phyloP scores from a whole-genome alignment of 1,140 invertebrate species.

The Bombyx mori region DNA sequence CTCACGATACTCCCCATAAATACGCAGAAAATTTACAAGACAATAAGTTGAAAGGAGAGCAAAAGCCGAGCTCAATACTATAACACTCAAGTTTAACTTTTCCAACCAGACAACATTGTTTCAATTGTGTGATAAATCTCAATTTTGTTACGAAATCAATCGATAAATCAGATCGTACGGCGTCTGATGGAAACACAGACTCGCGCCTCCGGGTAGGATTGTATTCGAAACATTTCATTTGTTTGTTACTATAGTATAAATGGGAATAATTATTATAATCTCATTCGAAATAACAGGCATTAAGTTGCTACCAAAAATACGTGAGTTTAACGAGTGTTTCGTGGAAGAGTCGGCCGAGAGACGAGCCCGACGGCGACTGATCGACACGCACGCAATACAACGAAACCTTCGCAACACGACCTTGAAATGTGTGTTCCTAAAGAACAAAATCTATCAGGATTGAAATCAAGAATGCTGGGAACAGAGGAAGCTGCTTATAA shows the following conservation, averaged over 20 bases:
- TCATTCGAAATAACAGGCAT: constrained; percentile 65
- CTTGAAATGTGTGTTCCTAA: constrained; percentile 29
- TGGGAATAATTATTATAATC: constrained; percentile 68
- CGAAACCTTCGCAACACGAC: constrained; percentile 29
- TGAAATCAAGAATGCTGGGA: too few relatives aligned
- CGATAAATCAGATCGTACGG: constrained; percentile 17
- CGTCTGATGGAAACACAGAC: constrained; percentile 16
- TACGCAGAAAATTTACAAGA: too few relatives aligned
- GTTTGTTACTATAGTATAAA: constrained; percentile 68
- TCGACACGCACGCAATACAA: constrained; percentile 41
- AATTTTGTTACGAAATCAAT: constrained; percentile 21
- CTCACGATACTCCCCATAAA: too few relatives aligned
- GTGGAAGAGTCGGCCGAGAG: constrained; percentile 44
- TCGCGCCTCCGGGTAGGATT: constrained; percentile 25
- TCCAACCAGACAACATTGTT: too few relatives aligned
- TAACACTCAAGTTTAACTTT: too few relatives aligned
- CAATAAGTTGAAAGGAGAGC: too few relatives aligned
- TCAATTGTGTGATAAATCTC: constrained; percentile 10
- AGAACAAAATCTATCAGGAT: too few relatives aligned
- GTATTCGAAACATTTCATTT: constrained; percentile 60
- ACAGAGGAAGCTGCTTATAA: too few relatives aligned
- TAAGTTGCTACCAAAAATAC: constrained; percentile 70
- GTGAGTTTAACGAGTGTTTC: constrained; percentile 68
- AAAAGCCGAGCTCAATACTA: too few relatives aligned
- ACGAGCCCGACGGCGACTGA: constrained; percentile 30